A percentile compares a stretch with the other conserved stretches of the same genome.
phyloP scores from a whole-genome alignment of 2,797 vertebrate species.

The Sebastes minor region DNA sequence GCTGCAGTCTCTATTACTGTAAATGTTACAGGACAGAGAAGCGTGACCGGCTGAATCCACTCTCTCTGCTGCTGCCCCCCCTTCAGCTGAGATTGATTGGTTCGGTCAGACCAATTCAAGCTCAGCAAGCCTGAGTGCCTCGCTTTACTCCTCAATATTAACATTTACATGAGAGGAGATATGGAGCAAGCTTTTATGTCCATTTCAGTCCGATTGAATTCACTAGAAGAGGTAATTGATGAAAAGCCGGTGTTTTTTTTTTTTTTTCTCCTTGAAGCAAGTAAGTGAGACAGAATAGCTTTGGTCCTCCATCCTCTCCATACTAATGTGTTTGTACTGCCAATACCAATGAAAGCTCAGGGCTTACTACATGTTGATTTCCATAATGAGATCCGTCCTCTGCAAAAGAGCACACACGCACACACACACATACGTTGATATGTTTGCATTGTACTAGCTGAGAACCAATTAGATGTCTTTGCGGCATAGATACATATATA shows the following conservation, averaged over 20 bases:
- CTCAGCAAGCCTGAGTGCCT: not conserved
- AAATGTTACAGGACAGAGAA: not conserved
- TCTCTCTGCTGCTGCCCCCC: not conserved
- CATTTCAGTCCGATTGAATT: slow-evolving; percentile 36
- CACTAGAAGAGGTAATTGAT: slow-evolving; percentile 22
- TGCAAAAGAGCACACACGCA: not conserved
- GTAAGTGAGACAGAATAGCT: slow-evolving; percentile 1
- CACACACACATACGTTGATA: not conserved
- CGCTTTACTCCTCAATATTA: slow-evolving; percentile 36
- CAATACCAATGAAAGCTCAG: not conserved
- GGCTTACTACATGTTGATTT: not conserved
- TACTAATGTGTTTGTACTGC: slow-evolving; percentile 18
- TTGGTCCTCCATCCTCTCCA: slow-evolving; percentile 16
- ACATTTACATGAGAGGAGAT: slow-evolving; percentile 43
- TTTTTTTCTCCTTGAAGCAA: not conserved
- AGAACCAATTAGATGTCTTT: not conserved
- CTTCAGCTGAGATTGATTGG: slow-evolving; percentile 23
- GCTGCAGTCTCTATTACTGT: not conserved
- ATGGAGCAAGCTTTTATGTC: slow-evolving; percentile 29
- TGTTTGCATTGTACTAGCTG: not conserved
- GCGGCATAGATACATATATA: not conserved
- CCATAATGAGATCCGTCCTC: not conserved
- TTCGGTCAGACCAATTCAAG: slow-evolving; percentile 29
- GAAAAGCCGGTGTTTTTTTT: not conserved
- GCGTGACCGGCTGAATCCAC: not conserved